phyloP scores from a whole-genome alignment of 2,888 invertebrate species.

The Nudaria mundana region DNA sequence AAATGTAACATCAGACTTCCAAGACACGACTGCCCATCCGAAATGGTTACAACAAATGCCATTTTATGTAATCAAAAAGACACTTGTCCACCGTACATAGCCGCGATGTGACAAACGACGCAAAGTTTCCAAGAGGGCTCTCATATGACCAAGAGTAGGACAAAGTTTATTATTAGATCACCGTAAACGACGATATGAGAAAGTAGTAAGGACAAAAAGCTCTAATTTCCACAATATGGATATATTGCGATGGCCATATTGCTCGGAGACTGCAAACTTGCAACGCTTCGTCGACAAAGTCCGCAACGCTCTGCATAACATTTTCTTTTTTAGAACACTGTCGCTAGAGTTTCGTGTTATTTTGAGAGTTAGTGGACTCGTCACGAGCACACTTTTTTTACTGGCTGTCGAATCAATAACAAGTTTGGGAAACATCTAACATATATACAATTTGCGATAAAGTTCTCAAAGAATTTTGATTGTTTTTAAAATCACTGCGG shows the following conservation, averaged over 20 bases:
- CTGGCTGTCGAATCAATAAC: conserved; percentile 32
- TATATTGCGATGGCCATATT: conserved; percentile 66
- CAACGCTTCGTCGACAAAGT: conserved; percentile 42
- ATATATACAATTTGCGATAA: conserved; percentile 13
- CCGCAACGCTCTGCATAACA: conserved; percentile 57
- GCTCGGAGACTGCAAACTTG: conserved; percentile 69
- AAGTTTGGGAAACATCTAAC: conserved; percentile 16
- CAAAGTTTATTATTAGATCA: conserved; percentile 78
- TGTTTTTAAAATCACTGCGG: not conserved
- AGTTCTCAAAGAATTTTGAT: conserved; percentile 4
- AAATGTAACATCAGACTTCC: no score
- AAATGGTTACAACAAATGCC: conserved; percentile 5
- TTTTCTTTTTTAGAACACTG: conserved; percentile 50
- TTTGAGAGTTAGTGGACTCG: conserved; percentile 44
- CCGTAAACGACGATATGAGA: conserved; percentile 69
- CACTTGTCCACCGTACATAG: conserved; percentile 21
- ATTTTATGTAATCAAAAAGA: conserved; percentile 7
- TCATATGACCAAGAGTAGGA: conserved; percentile 73
- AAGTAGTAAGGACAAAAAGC: conserved; percentile 72
- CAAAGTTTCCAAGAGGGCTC: conserved; percentile 59
- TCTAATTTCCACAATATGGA: conserved; percentile 41
- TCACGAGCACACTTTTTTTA: conserved; percentile 51
- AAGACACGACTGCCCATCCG: not conserved
- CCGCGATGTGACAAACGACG: conserved; percentile 56
- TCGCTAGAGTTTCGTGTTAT: conserved; percentile 32